Conservation (phyloP, 2,888 invertebrate species). For the Cataglyphis rosenhaueri region DNA sequence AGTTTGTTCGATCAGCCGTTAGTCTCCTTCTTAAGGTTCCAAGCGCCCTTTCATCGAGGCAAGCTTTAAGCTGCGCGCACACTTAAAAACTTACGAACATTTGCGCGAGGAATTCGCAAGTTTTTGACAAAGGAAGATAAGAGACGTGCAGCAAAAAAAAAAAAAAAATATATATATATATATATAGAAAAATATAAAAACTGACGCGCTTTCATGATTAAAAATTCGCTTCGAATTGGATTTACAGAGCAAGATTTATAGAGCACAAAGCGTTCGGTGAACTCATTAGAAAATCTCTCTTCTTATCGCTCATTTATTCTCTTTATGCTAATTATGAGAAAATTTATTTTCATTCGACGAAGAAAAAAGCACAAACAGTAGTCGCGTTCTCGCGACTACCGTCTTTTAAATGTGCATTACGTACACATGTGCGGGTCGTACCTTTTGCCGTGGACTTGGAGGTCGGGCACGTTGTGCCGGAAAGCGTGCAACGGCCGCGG, state of each 20-base stretch:
- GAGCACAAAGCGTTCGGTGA: neutral
- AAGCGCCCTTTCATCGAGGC: neutral
- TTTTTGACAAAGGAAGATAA: neutral
- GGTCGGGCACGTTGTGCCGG: conserved; percentile 51
- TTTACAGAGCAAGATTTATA: neutral
- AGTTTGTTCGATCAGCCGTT: conserved; percentile 81
- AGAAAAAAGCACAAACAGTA: neutral
- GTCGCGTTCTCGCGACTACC: neutral
- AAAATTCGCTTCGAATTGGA: neutral
- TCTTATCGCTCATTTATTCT: neutral
- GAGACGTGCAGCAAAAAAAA: neutral
- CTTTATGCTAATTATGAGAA: neutral
- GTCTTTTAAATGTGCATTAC: conserved; percentile 4
- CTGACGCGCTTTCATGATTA: neutral
- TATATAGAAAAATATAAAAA: neutral
- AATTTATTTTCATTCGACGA: neutral
- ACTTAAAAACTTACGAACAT: conserved; percentile 6
- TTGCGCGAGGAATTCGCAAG: neutral
- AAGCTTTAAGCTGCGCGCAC: conserved; percentile 23
- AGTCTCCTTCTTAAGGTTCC: conserved; percentile 71
- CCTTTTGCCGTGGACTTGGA: conserved; percentile 49
- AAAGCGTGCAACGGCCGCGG: conserved; percentile 67
- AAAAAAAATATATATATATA: too few species aligned
- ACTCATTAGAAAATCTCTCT: neutral
- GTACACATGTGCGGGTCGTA: conserved; percentile 11